These are phyloP conservation scores for Epistrophella euchroma DNA, from an alignment of 2,888 invertebrate genomes.

Conservation along the genomic window DNA sequence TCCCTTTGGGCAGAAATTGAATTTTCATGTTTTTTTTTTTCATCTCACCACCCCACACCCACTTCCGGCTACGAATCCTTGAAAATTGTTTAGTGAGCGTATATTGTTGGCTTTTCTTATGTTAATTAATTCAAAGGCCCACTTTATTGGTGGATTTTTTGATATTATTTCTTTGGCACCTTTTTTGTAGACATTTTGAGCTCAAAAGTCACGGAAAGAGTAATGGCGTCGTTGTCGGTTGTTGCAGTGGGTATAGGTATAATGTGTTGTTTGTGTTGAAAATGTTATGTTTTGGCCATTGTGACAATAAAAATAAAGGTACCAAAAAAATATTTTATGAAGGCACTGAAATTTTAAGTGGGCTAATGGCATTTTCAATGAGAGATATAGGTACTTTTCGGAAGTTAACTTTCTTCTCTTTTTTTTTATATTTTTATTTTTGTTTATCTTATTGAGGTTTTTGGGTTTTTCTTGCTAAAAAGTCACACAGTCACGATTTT, in stretches of 20 bases:
- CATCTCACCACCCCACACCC: not conserved
- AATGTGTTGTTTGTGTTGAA: not conserved
- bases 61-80: not conserved
- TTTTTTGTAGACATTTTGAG: constrained; percentile 22
- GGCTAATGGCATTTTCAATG: constrained; percentile 40
- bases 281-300: constrained; percentile 11
- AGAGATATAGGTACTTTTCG: not conserved
- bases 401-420: constrained; percentile 2
- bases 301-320: not conserved
- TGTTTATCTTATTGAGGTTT: not conserved
- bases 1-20: constrained; percentile 1
- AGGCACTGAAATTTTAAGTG: constrained; percentile 7
- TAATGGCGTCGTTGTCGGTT: constrained; percentile 25
- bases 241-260: not conserved
- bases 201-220: not conserved
- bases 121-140: constrained; percentile 21
- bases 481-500: constrained; percentile 11
- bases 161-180: constrained; percentile 12
- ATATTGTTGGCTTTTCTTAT: not conserved
- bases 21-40: not conserved
- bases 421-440: not conserved
- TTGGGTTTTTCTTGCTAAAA: not conserved
- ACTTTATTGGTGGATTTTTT: not conserved
- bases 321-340: constrained; percentile 8
- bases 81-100: not conserved